These are phyloP conservation scores for Bombus confusus DNA, from an alignment of 1,140 invertebrate species.

Conservation along the genomic window DNA sequence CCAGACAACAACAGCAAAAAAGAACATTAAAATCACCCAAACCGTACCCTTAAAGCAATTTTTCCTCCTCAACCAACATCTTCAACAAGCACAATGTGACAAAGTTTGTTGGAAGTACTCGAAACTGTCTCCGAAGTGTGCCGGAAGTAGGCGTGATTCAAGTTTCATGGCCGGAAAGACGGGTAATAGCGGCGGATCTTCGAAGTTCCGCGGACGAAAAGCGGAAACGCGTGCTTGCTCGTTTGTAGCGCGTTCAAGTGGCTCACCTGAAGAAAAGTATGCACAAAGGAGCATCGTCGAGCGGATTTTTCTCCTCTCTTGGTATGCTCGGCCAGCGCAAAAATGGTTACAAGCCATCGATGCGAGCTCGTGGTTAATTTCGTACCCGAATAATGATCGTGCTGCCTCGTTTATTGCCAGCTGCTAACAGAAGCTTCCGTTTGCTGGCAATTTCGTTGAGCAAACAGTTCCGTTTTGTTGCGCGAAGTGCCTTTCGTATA, in stretches of 20 bases:
- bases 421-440: conserved; percentile 9
- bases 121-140: conserved; percentile 28
- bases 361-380: conserved; percentile 43
- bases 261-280: conserved; percentile 26
- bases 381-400: conserved; percentile 30
- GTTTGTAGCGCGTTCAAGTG: conserved; percentile 38
- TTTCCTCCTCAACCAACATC: neutral
- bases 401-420: conserved; percentile 8
- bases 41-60: neutral
- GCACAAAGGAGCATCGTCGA: conserved; percentile 43
- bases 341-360: conserved; percentile 18
- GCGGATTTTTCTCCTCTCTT: neutral
- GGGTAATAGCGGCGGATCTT: conserved; percentile 32
- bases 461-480: conserved; percentile 20
- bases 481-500: neutral
- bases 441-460: conserved; percentile 14
- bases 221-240: conserved; percentile 11
- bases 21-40: neutral
- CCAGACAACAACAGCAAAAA: neutral
- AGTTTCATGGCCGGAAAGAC: conserved; percentile 17
- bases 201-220: conserved; percentile 35
- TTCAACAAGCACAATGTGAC: neutral
- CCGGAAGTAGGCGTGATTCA: conserved; percentile 40
- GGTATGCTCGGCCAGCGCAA: neutral
- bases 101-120: conserved; percentile 14